These are phyloP conservation scores for Rhinolophus ferrumequinum DNA, from an alignment of 2,113 vertebrate genomes.

Conservation along the genomic window DNA sequence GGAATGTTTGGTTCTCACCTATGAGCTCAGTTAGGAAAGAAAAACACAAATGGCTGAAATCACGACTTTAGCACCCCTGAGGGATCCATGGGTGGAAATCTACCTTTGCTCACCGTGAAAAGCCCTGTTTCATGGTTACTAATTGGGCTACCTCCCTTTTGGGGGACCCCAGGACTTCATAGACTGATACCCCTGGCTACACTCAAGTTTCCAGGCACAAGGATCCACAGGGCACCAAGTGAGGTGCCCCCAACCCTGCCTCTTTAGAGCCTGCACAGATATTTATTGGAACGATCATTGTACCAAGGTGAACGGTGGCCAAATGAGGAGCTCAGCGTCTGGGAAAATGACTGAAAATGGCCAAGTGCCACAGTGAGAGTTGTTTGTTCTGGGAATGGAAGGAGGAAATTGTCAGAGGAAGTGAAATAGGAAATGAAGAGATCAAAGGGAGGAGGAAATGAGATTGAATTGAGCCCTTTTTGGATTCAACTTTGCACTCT, in stretches of 20 bases:
- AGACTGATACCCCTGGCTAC: neutral
- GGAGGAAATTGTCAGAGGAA: conserved; percentile 84
- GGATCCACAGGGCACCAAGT: neutral
- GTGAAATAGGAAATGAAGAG: conserved; percentile 85
- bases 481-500: conserved; percentile 78
- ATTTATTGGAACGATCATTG: neutral
- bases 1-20: conserved; percentile 32
- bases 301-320: accelerated
- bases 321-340: conserved; percentile 45
- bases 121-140: neutral
- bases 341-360: conserved; percentile 75
- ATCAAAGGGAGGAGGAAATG: conserved; percentile 85
- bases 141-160: neutral
- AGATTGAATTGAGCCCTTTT: conserved; percentile 82
- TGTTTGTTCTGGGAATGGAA: conserved; percentile 77
- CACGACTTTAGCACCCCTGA: neutral
- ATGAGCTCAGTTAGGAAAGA: conserved; percentile 43
- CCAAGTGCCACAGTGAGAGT: conserved; percentile 62
- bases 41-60: neutral
- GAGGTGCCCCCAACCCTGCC: neutral
- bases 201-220: conserved; percentile 57
- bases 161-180: neutral
- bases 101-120: neutral
- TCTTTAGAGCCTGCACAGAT: conserved; percentile 41
- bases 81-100: neutral